Evolutionary conservation across 2,113 vertebrate genomes (phyloP).

Genomic region (Podocnemis expansa): DNA sequence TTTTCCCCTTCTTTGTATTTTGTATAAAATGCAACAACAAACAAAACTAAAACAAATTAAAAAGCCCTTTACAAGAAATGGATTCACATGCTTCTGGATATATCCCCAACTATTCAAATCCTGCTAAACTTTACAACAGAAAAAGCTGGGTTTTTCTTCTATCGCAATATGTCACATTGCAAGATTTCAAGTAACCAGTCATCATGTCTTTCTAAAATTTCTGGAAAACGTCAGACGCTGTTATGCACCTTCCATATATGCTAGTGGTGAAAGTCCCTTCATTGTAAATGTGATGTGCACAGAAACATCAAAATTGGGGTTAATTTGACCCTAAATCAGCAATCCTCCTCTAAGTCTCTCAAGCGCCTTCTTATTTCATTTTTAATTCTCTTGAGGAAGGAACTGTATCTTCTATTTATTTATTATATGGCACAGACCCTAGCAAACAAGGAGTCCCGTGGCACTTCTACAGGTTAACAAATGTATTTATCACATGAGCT

Average conservation of each 20-base stretch:
- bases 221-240: neutral
- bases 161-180: neutral
- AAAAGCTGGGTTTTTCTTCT: neutral
- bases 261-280: neutral
- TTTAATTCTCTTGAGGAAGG: neutral
- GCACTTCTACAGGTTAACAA: too few relatives aligned
- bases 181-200: neutral
- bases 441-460: too few relatives aligned
- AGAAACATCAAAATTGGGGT: neutral
- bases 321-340: neutral
- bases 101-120: too few relatives aligned
- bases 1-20: too few relatives aligned
- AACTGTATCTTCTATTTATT: neutral
- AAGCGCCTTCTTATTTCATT: neutral
- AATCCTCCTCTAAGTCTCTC: neutral
- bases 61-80: too few relatives aligned
- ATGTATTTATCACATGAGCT: too few relatives aligned
- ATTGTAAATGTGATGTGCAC: neutral
- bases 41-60: too few relatives aligned
- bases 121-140: too few relatives aligned
- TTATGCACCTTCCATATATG: neutral
- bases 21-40: too few relatives aligned
- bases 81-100: too few relatives aligned
- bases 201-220: neutral
- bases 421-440: neutral